Conservation (phyloP, 2,888 invertebrate species). For the Pyralis farinalis region DNA sequence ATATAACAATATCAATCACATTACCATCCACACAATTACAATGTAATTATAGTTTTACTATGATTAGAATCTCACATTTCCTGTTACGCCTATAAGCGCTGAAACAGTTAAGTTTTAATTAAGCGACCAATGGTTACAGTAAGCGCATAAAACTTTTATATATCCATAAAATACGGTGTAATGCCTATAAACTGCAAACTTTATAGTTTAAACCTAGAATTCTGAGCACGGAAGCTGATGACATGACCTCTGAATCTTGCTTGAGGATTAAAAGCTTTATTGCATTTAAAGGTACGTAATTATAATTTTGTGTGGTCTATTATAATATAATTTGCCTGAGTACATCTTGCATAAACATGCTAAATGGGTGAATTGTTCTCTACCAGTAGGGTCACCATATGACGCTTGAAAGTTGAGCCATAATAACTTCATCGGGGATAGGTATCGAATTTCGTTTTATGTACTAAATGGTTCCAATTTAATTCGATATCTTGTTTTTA, state of each 20-base stretch:
- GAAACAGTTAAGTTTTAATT: slow-evolving; percentile 11
- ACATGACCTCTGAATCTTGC: not conserved
- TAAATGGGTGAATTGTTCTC: slow-evolving; percentile 69
- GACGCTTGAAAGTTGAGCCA: not conserved
- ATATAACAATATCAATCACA: no score
- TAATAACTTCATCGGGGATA: not conserved
- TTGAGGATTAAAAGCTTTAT: not conserved
- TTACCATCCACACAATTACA: no score
- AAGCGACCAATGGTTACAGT: slow-evolving; percentile 7
- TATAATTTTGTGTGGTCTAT: not conserved
- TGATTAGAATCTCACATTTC: slow-evolving; percentile 5
- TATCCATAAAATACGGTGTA: slow-evolving; percentile 9
- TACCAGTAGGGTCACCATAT: slow-evolving; percentile 40
- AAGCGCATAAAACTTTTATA: slow-evolving; percentile 10
- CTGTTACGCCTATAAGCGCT: not conserved
- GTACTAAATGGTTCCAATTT: slow-evolving; percentile 2
- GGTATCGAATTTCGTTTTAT: not conserved
- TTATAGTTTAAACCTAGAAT: slow-evolving; percentile 13
- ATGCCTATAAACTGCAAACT: slow-evolving; percentile 14
- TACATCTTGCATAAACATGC: slow-evolving; percentile 60
- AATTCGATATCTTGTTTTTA: slow-evolving; percentile 1
- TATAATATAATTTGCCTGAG: slow-evolving; percentile 9
- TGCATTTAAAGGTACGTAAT: not conserved
- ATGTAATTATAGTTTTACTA: slow-evolving; percentile 2
- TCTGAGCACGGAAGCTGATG: slow-evolving; percentile 10